Evolutionary conservation across 2,113 vertebrate species (phyloP).

Genomic region (Neolamprologus variostigma): DNA sequence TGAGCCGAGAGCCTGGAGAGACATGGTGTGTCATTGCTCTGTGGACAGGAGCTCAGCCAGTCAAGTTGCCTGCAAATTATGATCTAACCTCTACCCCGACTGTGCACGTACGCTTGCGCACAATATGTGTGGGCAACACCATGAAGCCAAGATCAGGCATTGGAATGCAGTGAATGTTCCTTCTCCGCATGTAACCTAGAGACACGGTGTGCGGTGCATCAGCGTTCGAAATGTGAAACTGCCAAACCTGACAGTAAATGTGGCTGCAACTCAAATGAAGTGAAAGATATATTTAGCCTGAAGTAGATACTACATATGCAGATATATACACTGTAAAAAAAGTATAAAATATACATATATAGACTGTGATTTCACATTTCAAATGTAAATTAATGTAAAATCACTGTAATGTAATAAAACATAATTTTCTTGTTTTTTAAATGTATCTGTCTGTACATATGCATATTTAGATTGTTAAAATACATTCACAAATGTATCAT

Average conservation of each 20-base stretch:
- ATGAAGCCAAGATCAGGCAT: neutral
- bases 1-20: neutral
- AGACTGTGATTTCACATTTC: neutral
- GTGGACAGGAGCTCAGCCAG: neutral
- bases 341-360: neutral
- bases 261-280: neutral
- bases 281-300: neutral
- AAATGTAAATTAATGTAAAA: neutral
- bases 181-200: neutral
- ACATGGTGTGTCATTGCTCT: neutral
- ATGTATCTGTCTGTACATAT: fast-evolving
- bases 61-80: neutral
- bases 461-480: neutral
- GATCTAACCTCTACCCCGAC: neutral
- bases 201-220: neutral
- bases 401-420: neutral
- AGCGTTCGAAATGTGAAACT: neutral
- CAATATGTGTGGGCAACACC: neutral
- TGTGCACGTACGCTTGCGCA: neutral
- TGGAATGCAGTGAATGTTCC: neutral
- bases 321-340: neutral
- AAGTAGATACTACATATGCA: neutral
- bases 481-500: neutral
- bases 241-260: neutral
- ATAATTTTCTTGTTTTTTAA: neutral